Conservation (phyloP, 2,113 vertebrate genomes). For the Glaucidium brasilianum region DNA sequence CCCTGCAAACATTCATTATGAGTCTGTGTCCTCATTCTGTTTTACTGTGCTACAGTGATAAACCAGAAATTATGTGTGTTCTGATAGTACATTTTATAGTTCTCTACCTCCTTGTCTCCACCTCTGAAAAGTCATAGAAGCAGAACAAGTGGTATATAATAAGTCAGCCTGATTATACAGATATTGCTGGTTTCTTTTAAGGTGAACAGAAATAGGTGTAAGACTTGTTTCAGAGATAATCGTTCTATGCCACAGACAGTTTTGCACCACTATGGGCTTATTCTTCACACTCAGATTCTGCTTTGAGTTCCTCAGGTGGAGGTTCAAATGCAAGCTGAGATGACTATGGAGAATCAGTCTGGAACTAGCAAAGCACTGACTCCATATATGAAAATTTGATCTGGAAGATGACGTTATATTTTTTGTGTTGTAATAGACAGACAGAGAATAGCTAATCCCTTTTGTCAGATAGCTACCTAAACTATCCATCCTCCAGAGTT, state of each 20-base stretch:
- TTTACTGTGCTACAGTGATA: not conserved
- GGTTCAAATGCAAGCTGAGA: not conserved
- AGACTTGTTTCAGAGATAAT: not conserved
- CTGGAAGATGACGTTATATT: not conserved
- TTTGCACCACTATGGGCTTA: not conserved
- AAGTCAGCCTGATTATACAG: not conserved
- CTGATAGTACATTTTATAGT: not conserved
- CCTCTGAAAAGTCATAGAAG: not conserved
- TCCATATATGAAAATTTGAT: not conserved
- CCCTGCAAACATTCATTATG: not conserved
- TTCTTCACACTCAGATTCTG: not conserved
- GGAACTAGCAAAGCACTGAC: not conserved
- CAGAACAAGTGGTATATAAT: not conserved
- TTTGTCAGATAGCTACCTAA: not conserved
- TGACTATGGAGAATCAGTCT: not conserved
- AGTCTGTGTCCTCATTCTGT: not conserved
- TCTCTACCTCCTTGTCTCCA: not conserved
- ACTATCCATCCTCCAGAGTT: not conserved
- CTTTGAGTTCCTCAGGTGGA: not conserved
- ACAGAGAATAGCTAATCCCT: not conserved
- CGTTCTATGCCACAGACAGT: not conserved
- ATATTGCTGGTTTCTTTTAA: not conserved
- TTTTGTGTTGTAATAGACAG: not conserved
- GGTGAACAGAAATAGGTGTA: not conserved
- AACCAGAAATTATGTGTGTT: not conserved